A percentile compares a stretch with the other conserved stretches of the same genome.
These are phyloP conservation scores for Poeciliopsis gracilis DNA, from an alignment of 2,797 vertebrate species.

Conservation along the genomic window DNA sequence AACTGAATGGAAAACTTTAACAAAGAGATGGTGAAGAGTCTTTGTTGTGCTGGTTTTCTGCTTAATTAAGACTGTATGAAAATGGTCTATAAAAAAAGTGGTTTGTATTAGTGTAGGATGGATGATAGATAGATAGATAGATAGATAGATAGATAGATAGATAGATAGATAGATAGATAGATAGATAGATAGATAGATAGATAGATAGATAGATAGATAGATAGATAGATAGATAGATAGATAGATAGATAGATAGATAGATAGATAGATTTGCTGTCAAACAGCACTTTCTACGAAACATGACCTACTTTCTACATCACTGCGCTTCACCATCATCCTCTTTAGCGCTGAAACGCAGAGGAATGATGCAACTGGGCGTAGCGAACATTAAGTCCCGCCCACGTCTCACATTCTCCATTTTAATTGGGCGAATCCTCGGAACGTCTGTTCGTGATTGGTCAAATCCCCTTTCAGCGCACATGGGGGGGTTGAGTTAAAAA, in stretches of 20 bases:
- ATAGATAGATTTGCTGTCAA: background rate
- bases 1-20: background rate
- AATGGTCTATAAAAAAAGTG: background rate
- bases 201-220: background rate
- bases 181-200: background rate
- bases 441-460: slow-evolving; percentile 62
- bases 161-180: background rate
- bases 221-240: slow-evolving; percentile 1
- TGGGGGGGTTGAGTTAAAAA: background rate
- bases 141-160: background rate
- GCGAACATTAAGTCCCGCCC: slow-evolving; percentile 41
- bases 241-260: background rate
- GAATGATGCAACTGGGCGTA: slow-evolving; percentile 73
- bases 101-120: background rate
- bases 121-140: background rate
- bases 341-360: background rate
- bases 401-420: rapidly evolving
- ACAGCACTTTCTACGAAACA: background rate
- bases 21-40: background rate
- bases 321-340: background rate
- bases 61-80: background rate
- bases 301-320: background rate
- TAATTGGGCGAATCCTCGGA: slow-evolving; percentile 54
- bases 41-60: background rate
- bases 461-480: background rate